Evolutionary conservation across 1,140 invertebrate species (phyloP), one percentile per base, ranked within the genome.

Genomic region (Acromyrmex echinatior): DNA sequence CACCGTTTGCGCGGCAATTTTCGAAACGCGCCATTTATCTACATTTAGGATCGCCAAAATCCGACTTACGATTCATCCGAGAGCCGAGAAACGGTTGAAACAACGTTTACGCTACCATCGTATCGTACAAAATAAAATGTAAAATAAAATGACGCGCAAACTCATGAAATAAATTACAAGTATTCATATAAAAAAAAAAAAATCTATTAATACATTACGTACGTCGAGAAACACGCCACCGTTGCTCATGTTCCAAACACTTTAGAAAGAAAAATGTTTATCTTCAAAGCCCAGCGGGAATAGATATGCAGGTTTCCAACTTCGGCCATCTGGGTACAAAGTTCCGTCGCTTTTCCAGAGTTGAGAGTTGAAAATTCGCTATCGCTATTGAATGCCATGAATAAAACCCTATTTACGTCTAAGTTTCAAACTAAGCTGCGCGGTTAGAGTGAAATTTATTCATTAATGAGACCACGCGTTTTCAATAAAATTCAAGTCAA

Each of bases 201-300:
- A 25, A 84, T 82, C 80, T 62, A 84, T 76, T 84, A 84, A 84
- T 76, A 84, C 56, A 76, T 84, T 62, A 62, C 25, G 28, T 74
- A 35, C 25, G 39, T 82, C 10, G 45, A 28, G 18, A 53, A 73
- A 56, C 25, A 49, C 79, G 39, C 25, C 21, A 9, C 14, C 53
- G 31, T 45, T 66, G 79, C 56, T 45, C 70, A 49, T 74, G 45
- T 62, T 84, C n/a, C 71, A 76, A 62, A 76, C 80, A 84, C 56
- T 84, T 63, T 62, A 9, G 58, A 74, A 76, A 76, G 80, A 76
- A 84, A 84, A 84, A 84, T 76, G 56, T 84, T 84, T 84, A 73
- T 76, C 70, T 82, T 84, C 56, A 53, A 60, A 84, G 39, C 68
- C 56, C 70, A 76, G 39, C 56, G 56, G 39, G 70, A 14, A 76